phyloP scores from a whole-genome alignment of 1,140 invertebrate genomes.

The Vollenhovia emeryi region DNA sequence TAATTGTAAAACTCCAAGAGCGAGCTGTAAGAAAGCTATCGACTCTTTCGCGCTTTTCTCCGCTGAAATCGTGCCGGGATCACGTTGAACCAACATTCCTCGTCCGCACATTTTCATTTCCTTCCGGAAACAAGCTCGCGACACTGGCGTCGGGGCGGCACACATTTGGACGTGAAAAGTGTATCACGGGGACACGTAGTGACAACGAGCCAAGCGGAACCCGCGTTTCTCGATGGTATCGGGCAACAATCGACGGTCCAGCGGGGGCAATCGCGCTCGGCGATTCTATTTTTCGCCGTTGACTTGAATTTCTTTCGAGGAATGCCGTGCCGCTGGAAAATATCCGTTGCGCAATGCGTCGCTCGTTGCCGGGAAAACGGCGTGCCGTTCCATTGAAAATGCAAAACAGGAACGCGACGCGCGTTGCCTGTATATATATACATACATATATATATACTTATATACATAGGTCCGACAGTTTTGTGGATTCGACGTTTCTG shows the following conservation, averaged over 20 bases:
- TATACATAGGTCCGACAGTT: conserved; percentile 5
- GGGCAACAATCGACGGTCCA: not conserved
- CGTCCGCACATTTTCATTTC: conserved; percentile 42
- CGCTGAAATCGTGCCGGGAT: not conserved
- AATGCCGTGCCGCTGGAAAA: not conserved
- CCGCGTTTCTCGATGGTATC: not conserved
- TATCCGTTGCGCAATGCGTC: conserved; percentile 32
- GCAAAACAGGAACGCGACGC: conserved; percentile 30
- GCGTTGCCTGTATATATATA: not conserved
- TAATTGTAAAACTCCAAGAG: not conserved
- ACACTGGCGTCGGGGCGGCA: too few relatives aligned
- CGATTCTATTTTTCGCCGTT: conserved; percentile 1
- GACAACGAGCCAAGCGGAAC: not conserved
- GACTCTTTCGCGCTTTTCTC: not conserved
- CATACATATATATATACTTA: too few relatives aligned
- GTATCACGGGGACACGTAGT: conserved; percentile 19
- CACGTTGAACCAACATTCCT: conserved; percentile 22
- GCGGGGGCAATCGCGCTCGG: not conserved
- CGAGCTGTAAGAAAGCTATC: not conserved
- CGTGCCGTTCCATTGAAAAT: conserved; percentile 18
- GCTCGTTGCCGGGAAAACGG: conserved; percentile 4
- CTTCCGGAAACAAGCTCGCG: conserved; percentile 43
- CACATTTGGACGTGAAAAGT: conserved; percentile 21
- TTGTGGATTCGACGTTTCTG: conserved; percentile 40
- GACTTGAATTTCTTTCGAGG: conserved; percentile 20